Base-by-base conservation (phyloP, 1,140 invertebrate species). In the Drosophila ohnishii region DNA sequence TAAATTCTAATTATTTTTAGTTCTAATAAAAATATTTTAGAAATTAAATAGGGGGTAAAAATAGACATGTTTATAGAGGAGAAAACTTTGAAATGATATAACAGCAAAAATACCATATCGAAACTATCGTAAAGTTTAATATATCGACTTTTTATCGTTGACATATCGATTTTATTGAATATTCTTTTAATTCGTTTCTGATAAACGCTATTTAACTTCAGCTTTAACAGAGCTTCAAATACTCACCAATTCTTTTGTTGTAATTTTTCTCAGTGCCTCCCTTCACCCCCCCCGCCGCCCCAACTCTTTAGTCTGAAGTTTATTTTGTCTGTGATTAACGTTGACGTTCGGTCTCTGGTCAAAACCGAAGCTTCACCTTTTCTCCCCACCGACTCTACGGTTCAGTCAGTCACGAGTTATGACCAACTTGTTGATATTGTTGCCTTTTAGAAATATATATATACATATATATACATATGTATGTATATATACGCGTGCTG, bases 241-340 rank as follows among this genome's bases (percentile, higher is more conserved):
- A 6, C 25, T 28, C 0, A 3, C 25, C 11, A 9, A 13, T 9
- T 22, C 19, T 22, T 14, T 19, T 13, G 10, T 19, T 16, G 2
- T 3, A 1, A 30, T 16, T 30, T 59, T 2, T 53, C 3, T 1
- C 6, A 53, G 40, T 32, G 40, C 14, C n/a, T 44, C 14, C 16
- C 44, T 30, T 42, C 42, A 39, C 30, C 35, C 47, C 16, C n/a
- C n/a, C n/a, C n/a, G n/a, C n/a, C 16, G 13, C 19, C 47, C 28
- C 35, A 13, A n/a, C 47, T n/a, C n/a, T n/a, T n/a, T n/a, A n/a
- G n/a, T 22, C 30, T 34, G 10, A 40, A 25, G 40, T 57, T 65
- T 78, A 71, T 85, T 85, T 78, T 72, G 69, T 75, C 75, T 78
- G 70, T 75, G 78, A 78, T 78, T 81, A 78, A 85, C 78, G 75